A percentile compares a stretch with the other conserved stretches of the same genome.
These are phyloP conservation scores for Exocentrus adspersus DNA, from an alignment of 2,888 invertebrate genomes.

Conservation along the genomic window DNA sequence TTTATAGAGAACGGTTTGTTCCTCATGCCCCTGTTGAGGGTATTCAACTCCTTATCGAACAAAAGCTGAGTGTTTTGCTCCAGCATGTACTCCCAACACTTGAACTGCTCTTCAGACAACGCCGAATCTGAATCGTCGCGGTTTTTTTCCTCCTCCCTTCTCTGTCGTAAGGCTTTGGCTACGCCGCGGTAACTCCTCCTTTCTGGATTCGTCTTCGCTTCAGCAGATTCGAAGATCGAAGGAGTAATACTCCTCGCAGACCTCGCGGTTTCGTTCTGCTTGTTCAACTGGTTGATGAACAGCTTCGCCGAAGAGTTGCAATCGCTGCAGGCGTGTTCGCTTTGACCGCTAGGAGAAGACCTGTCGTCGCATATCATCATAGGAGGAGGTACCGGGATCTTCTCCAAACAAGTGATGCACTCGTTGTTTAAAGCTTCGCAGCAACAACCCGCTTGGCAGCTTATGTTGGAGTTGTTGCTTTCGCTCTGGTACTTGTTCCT, in stretches of 20 bases:
- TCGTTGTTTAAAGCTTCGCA: slow-evolving; percentile 71
- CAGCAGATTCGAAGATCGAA: slow-evolving; percentile 59
- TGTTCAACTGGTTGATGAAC: slow-evolving; percentile 61
- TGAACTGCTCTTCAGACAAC: slow-evolving; percentile 86
- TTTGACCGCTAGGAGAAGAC: slow-evolving; percentile 88
- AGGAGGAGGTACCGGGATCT: slow-evolving; percentile 60
- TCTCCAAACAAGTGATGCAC: slow-evolving; percentile 64
- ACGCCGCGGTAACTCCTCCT: slow-evolving; percentile 70
- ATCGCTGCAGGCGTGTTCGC: slow-evolving; percentile 74
- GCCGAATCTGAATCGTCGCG: slow-evolving; percentile 70
- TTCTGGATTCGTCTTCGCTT: slow-evolving; percentile 65
- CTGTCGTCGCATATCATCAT: slow-evolving; percentile 70
- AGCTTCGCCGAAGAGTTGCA: slow-evolving; percentile 62
- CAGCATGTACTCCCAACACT: slow-evolving; percentile 94
- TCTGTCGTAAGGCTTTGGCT: slow-evolving; percentile 71
- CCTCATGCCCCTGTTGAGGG: slow-evolving; percentile 74
- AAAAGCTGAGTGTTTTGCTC: slow-evolving; percentile 90
- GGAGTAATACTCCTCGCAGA: slow-evolving; percentile 58
- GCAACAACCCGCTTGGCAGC: slow-evolving; percentile 71
- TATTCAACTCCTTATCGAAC: slow-evolving; percentile 84
- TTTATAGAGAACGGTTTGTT: slow-evolving; percentile 67
- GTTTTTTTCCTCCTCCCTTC: slow-evolving; percentile 70
- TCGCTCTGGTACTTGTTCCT: slow-evolving; percentile 67
- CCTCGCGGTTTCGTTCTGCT: slow-evolving; percentile 56
- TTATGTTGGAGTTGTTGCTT: slow-evolving; percentile 65